Percentiles rank a stretch among this genome's conserved stretches.
These are phyloP conservation scores for Indicator maculatus DNA, from an alignment of 2,113 vertebrate species.

Conservation along the genomic window DNA sequence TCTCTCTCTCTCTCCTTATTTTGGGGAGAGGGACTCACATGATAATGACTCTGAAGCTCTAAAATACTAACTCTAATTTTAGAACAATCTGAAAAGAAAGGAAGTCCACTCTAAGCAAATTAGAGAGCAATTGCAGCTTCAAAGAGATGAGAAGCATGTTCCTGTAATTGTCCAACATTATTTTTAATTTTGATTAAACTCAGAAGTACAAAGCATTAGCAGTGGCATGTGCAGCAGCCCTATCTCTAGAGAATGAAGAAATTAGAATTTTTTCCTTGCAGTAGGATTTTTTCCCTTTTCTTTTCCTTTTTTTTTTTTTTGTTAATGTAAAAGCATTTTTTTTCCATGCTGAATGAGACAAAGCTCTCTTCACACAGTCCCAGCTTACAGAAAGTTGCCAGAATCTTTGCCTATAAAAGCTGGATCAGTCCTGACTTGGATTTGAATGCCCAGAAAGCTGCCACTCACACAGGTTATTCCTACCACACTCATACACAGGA, in stretches of 20 bases:
- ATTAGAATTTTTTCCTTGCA: neutral
- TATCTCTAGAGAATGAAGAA: conserved; percentile 34
- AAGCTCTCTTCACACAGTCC: neutral
- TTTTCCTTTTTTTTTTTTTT: neutral
- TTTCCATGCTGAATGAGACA: neutral
- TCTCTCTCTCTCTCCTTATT: neutral
- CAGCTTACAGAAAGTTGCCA: neutral
- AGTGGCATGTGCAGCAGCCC: neutral
- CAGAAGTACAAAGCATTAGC: conserved; percentile 53
- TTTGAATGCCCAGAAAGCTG: neutral
- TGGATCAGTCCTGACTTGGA: neutral
- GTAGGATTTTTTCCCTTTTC: neutral
- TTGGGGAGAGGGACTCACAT: neutral
- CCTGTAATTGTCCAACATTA: conserved; percentile 52
- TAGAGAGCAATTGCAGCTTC: conserved; percentile 47
- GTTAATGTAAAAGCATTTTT: neutral
- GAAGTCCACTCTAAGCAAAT: conserved; percentile 48
- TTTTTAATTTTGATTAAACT: conserved; percentile 64
- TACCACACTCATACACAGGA: neutral
- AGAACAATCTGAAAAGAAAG: conserved; percentile 26
- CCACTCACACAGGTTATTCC: neutral
- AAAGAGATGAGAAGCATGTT: conserved; percentile 61
- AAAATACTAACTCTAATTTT: conserved; percentile 56
- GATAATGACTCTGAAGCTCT: conserved; percentile 20
- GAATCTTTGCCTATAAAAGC: neutral